Evolutionary conservation across 2,113 vertebrate species (phyloP).

Genomic region (Microcebus ravelobensis): DNA sequence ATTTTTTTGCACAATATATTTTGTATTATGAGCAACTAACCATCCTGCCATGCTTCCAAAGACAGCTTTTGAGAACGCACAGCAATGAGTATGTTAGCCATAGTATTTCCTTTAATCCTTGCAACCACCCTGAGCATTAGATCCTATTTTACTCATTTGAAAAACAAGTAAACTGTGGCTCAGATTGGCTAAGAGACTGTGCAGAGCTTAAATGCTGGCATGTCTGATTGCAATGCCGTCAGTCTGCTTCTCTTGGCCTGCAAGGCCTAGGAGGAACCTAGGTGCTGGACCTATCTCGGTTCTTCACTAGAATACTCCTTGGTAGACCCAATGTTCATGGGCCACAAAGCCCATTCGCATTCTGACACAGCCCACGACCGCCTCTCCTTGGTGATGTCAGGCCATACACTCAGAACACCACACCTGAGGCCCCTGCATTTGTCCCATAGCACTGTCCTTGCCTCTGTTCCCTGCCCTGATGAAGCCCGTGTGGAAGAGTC

Average conservation of each 20-base stretch:
- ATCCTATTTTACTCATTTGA: neutral
- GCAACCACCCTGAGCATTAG: neutral
- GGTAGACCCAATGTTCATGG: neutral
- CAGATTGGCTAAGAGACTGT: neutral
- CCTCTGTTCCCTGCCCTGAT: neutral
- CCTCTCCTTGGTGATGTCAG: neutral
- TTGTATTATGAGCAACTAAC: neutral
- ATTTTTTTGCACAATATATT: neutral
- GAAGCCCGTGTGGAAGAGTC: neutral
- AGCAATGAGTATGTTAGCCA: accelerated
- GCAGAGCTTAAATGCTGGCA: accelerated
- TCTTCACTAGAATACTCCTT: neutral
- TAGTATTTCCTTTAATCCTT: too few species aligned
- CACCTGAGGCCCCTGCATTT: too few species aligned
- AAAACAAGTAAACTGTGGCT: neutral
- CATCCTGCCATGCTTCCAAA: neutral
- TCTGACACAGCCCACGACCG: neutral
- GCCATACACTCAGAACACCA: neutral
- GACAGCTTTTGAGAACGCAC: too few species aligned
- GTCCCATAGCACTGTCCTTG: neutral
- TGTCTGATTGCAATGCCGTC: neutral
- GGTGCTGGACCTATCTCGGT: neutral
- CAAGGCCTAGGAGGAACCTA: neutral
- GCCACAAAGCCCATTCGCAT: too few species aligned
- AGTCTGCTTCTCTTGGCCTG: too few species aligned